These are phyloP conservation scores for Mormyrus lacerda DNA, from an alignment of 2,113 vertebrate species.

Conservation along the genomic window DNA sequence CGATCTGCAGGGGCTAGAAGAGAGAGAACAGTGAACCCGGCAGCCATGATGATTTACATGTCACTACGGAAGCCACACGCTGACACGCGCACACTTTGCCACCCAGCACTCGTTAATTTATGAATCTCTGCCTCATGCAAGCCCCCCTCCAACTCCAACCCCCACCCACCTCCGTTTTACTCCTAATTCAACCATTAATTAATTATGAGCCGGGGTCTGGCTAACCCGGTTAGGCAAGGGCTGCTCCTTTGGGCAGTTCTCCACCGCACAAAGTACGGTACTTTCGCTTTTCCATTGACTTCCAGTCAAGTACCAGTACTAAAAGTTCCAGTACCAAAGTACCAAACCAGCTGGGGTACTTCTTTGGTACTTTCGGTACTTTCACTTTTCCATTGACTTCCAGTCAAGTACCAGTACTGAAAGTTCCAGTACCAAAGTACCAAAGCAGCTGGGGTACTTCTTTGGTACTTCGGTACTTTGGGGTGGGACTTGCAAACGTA, in stretches of 20 bases:
- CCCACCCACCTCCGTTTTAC: background rate
- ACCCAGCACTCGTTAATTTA: conserved; percentile 8
- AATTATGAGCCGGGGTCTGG: conserved; percentile 39
- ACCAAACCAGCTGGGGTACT: no score
- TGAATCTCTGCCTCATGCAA: conserved; percentile 4
- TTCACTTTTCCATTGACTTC: no score
- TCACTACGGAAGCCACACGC: conserved; percentile 41
- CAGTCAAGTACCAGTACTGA: no score
- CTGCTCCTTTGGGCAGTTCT: conserved; percentile 42
- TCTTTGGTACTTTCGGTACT: no score
- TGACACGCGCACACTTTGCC: conserved; percentile 24
- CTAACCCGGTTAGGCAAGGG: conserved; percentile 46
- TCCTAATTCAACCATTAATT: conserved; percentile 39
- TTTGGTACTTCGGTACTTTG: no score
- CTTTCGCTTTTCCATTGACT: no score
- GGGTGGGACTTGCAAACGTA: no score
- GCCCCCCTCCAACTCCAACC: conserved; percentile 16
- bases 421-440: no score
- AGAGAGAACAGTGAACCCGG: background rate
- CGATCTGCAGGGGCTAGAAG: conserved; percentile 65
- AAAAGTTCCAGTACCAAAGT: no score
- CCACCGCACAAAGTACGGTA: no score
- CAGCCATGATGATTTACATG: conserved; percentile 49
- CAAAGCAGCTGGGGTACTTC: no score
- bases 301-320: no score